These are phyloP conservation scores for Desmodus rotundus DNA, from an alignment of 2,113 vertebrate genomes.

Conservation along the genomic window DNA sequence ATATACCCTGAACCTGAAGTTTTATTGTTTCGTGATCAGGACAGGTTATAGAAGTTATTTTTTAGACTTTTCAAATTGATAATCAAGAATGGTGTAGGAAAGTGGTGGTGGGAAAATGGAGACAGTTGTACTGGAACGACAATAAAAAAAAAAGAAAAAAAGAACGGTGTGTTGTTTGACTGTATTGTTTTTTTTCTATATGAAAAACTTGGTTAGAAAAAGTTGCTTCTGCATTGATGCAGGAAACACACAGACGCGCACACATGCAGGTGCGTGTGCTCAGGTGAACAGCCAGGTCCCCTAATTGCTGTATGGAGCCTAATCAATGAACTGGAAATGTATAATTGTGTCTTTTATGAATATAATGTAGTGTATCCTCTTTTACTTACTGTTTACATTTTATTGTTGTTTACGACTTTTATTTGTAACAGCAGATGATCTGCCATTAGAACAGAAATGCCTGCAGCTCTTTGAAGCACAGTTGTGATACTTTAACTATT, in stretches of 20 bases:
- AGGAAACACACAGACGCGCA: background rate
- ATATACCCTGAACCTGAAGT: background rate
- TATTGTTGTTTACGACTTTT: background rate
- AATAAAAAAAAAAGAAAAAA: background rate
- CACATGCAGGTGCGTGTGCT: accelerated
- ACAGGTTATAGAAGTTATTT: background rate
- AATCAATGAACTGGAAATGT: background rate
- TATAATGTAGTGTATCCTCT: background rate
- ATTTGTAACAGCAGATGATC: background rate
- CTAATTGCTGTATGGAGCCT: accelerated
- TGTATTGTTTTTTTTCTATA: background rate
- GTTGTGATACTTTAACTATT: background rate
- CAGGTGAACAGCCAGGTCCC: accelerated
- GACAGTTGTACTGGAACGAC: no score
- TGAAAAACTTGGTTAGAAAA: background rate
- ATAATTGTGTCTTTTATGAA: background rate
- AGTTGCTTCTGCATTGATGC: accelerated
- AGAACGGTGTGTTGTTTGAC: background rate
- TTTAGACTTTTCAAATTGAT: background rate
- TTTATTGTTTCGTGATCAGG: background rate
- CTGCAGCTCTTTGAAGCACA: background rate
- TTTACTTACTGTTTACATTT: background rate
- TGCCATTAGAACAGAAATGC: background rate
- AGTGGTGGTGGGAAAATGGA: no score
- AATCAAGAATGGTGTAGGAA: background rate